Base-by-base conservation (phyloP, 2,797 vertebrate species). In the Oreonectes daqikongensis region DNA sequence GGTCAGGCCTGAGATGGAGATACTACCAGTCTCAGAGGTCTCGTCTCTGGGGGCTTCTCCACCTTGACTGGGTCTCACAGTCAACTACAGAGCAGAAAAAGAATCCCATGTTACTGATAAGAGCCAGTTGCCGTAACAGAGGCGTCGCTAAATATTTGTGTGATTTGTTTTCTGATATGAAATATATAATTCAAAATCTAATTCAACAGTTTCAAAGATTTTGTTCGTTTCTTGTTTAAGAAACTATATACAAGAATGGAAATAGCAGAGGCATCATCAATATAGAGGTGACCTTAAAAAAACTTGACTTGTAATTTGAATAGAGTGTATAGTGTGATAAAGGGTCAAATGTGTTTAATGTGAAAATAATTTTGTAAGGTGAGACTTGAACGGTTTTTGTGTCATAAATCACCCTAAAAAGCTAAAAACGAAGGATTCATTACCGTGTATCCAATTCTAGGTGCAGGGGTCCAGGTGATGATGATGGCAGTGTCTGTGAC, bases 31-130 rank as follows among this genome's bases (percentile, higher is more conserved):
- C 1, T 97, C 94, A 0, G 97, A 99, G 84, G 93, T 95, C 80
- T 95, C 94, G 59, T 98, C 98, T 78, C 94, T 93, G 0, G 96
- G 95, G 57, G 96, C 95, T 87, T 99, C 98, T 38, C 98, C 98
- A 0, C 97, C 97, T 88, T 96, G 92, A 83, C 96, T 98, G 72
- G 98, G 96, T 2, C 94, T 93, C 1, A 99, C 96, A 9, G 95
- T 95, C 91, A 99, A 75, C 98, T 99, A 86, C 68, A 82, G 81
- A 69, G 26, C 42, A 40, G 26, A 55, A 68, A 10, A 1, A 42
- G 14, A 20, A 20, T 5, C 20, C 3, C 20, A 22, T 53, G 1
- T 24, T 11, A 24, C 20, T 5, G 20, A 5, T 53, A 24, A 53
- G 22, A 24, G 52, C 35, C 35, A 35, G 35, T 35, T 35, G 35